phyloP scores from a whole-genome alignment of 2,113 vertebrate species.

The Dromaius novaehollandiae region DNA sequence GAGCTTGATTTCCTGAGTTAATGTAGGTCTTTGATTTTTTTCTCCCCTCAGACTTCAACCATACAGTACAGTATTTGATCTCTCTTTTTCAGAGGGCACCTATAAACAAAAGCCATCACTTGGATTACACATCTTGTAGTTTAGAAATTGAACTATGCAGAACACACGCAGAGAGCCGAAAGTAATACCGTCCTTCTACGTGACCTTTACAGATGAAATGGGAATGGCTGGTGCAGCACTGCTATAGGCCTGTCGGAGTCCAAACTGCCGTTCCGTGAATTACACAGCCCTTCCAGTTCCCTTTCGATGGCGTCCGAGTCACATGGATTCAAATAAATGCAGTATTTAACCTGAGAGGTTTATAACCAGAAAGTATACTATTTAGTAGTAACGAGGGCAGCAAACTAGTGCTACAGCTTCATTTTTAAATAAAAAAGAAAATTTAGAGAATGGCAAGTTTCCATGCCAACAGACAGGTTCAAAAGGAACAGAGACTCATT shows the following conservation, averaged over 20 bases:
- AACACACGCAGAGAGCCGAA: background rate
- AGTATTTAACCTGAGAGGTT: constrained; percentile 58
- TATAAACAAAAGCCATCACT: background rate
- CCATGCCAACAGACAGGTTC: constrained; percentile 53
- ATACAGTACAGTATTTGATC: constrained; percentile 1
- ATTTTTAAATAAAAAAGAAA: background rate
- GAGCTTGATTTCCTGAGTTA: constrained; percentile 72
- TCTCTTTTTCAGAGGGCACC: background rate
- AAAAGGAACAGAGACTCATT: constrained; percentile 34
- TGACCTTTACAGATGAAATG: background rate
- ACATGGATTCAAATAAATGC: background rate
- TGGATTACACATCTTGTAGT: background rate
- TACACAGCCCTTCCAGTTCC: background rate
- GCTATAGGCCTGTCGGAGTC: background rate
- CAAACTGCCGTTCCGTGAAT: background rate
- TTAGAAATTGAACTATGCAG: background rate
- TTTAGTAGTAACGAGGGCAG: background rate
- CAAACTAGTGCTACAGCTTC: constrained; percentile 47
- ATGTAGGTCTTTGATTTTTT: background rate
- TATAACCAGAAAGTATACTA: constrained; percentile 50
- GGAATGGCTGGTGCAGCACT: background rate
- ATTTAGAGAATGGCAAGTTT: constrained; percentile 33
- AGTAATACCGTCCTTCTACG: background rate
- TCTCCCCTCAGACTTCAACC: constrained; percentile 17
- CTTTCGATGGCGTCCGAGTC: background rate